Percentiles rank a stretch among this genome's conserved stretches.
These are phyloP conservation scores for Tiliacea citrago DNA, from an alignment of 2,888 invertebrate species.

Conservation along the genomic window DNA sequence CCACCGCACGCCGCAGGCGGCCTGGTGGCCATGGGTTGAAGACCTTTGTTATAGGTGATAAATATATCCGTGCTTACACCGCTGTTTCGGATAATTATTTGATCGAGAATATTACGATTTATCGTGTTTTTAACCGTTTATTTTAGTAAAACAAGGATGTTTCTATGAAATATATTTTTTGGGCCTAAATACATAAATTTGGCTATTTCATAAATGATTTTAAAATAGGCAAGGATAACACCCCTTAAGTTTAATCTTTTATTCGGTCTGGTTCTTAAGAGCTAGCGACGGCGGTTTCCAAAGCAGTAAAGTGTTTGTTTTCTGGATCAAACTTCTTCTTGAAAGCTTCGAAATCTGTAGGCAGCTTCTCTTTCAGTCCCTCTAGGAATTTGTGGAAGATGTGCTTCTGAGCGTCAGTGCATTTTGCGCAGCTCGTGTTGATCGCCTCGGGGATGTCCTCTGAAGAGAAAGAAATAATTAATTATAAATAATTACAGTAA, in stretches of 20 bases:
- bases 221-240: not conserved
- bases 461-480: conserved; percentile 73
- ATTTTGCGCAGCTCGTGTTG: conserved; percentile 91
- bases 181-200: not conserved
- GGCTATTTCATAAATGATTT: not conserved
- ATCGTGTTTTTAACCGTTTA: not conserved
- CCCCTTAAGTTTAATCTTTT: not conserved
- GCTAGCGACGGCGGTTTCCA: conserved; percentile 76
- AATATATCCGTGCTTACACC: too few relatives aligned
- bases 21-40: too few relatives aligned
- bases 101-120: too few relatives aligned
- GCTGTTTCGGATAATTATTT: not conserved
- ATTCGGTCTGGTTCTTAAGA: conserved; percentile 41
- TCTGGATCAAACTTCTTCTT: conserved; percentile 91
- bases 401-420: conserved; percentile 92
- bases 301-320: conserved; percentile 82
- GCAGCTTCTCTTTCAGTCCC: conserved; percentile 87
- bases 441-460: conserved; percentile 92
- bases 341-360: conserved; percentile 84
- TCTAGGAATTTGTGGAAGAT: conserved; percentile 91
- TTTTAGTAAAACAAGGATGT: too few relatives aligned
- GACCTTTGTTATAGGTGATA: too few relatives aligned
- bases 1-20: too few relatives aligned
- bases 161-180: not conserved
- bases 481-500: not conserved